These are phyloP conservation scores for Epistrophe grossulariae DNA, from an alignment of 2,888 invertebrate species.

Conservation along the genomic window DNA sequence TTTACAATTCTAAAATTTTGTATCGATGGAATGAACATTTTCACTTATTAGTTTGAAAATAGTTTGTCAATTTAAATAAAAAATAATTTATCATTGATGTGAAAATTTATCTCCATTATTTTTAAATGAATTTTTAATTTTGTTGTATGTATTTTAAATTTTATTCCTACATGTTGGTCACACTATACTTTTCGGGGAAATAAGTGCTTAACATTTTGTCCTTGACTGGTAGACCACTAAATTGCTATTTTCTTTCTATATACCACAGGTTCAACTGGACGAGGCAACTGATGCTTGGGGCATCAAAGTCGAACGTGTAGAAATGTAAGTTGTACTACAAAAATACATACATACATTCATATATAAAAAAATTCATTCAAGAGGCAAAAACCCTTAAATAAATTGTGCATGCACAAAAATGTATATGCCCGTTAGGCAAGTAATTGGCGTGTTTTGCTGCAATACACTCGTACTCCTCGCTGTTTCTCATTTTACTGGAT, in stretches of 20 bases:
- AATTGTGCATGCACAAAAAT: slow-evolving; percentile 2
- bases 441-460: slow-evolving; percentile 9
- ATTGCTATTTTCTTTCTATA: slow-evolving; percentile 22
- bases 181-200: neutral
- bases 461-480: neutral
- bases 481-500: slow-evolving; percentile 5
- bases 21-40: too few species aligned
- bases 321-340: slow-evolving; percentile 90
- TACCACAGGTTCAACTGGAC: slow-evolving; percentile 88
- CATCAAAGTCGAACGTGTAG: slow-evolving; percentile 97
- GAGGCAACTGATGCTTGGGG: slow-evolving; percentile 97
- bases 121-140: too few species aligned
- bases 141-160: neutral
- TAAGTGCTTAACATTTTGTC: slow-evolving; percentile 24
- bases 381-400: neutral
- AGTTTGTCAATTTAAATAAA: too few species aligned
- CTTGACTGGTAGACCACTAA: slow-evolving; percentile 43
- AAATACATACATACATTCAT: too few species aligned
- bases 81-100: too few species aligned
- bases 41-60: too few species aligned
- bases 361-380: slow-evolving; percentile 1
- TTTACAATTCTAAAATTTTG: too few species aligned
- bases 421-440: neutral
- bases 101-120: too few species aligned
- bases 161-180: neutral